Evolutionary conservation across 2,888 invertebrate genomes (phyloP).

Genomic region (Lysandra coridon): DNA sequence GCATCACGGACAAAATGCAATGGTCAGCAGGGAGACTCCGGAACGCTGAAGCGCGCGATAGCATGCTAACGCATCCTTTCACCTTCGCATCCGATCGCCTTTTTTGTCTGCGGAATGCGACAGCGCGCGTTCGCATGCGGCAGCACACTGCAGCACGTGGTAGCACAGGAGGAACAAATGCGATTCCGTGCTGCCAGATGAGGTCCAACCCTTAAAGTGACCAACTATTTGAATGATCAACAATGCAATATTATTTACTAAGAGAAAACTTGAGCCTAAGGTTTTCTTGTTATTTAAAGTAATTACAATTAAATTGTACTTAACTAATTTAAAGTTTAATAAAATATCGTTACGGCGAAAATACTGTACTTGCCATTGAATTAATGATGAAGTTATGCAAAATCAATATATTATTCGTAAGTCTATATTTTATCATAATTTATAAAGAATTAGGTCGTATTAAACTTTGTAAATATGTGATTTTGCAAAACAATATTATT

Average conservation of each 20-base stretch:
- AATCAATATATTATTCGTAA: neutral
- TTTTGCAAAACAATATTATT: neutral
- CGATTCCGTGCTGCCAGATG: no score
- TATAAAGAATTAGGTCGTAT: neutral
- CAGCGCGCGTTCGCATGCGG: no score
- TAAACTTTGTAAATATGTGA: neutral
- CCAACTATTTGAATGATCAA: neutral
- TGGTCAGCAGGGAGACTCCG: no score
- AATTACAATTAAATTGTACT: neutral
- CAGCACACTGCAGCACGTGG: no score
- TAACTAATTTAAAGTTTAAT: neutral
- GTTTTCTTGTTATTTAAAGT: neutral
- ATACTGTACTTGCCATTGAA: neutral
- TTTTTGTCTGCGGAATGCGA: no score
- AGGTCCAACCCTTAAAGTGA: no score
- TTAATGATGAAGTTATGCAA: neutral
- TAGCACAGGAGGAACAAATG: no score
- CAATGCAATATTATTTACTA: neutral
- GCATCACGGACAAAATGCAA: no score
- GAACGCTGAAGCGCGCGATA: no score
- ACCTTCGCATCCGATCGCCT: no score
- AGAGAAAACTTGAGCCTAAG: neutral
- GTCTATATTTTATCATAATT: neutral
- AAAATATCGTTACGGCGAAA: no score
- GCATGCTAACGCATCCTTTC: no score